Evolutionary conservation across 2,797 vertebrate genomes (phyloP), one percentile per base, ranked within the genome.

Genomic region (Enteromius radiatus): DNA sequence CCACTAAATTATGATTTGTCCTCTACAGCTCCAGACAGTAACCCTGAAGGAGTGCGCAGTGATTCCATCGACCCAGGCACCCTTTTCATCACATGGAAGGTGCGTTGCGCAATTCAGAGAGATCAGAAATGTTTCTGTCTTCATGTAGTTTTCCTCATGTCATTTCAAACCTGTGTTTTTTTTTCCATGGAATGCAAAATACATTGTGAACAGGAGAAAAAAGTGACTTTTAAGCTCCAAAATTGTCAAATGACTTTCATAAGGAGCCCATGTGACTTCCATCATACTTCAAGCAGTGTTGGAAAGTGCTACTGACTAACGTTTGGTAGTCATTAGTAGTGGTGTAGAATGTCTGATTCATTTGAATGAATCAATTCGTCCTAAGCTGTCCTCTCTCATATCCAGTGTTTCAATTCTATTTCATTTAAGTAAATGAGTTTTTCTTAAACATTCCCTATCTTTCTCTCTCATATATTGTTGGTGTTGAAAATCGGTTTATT

Each of bases 71-170:
- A 95, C 67, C 94, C 95, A 38, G 91, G 91, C 84, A 96, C 93
- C 28, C 95, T 97, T 88, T 88, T 96, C 85, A 96, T 98, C 89
- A 91, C 86, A 7, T 98, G 97, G 97, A 88, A 95, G 96, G 97
- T 97, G 45, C 7, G 23, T 69, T 87, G 10, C 83, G 63, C 68
- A 47, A 9, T 23, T 85, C 52, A 36, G 84, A 76, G 54, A 56
- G 23, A 21, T 26, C 26, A 70, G 33, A 45, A 71, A 33, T 43
- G 2, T 45, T 45, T 33, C 36, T 61, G 78, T 59, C 78, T n/a
- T 28, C 11, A 31, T 36, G 49, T 15, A 45, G 41, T 75, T 33
- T 10, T 47, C 36, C 15, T 41, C 14, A 33, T 63, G 7, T 64
- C 6, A 0, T 26, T 49, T 6, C 52, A 75, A 38, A 7, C 33